Base-by-base conservation (phyloP, 2,113 vertebrate species). In the Terrapene triunguis region DNA sequence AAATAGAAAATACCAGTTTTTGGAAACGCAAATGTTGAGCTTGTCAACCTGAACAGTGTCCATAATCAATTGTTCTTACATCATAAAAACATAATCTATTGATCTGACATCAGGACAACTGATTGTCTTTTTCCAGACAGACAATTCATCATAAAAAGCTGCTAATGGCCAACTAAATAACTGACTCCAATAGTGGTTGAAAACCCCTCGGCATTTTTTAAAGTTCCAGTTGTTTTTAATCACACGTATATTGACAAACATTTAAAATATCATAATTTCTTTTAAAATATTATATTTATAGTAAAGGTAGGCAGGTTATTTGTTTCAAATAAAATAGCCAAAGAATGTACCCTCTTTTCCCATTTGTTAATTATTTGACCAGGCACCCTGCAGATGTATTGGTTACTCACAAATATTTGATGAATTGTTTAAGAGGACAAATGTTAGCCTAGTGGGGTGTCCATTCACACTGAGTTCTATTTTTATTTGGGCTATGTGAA, bases 71-170 rank as follows among this genome's bases (percentile, higher is more conserved):
- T 89, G 12, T 57, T 89, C 27, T 88, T 89, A 44, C 10, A 78
- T 38, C 22, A 42, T 32, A n/a, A 24, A 80, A 2, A 51, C 80
- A 85, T 59, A 72, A 84, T 16, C 29, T 89, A 42, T 17, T 87
- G 53, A 51, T 1, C 0, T 0, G 0, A 57, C 4, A 35, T 2
- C 25, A 72, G 29, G 12, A 83, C 25, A 29, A 25, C 13, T 38
- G 53, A 16, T 59, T 54, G 1, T 7, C 4, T 21, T 9, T 94
- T 92, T 69, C n/a, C 38, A 81, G 44, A 51, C 62, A 82, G 38
- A 53, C 4, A 84, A 95, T 4, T 0, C 1, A 88, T 48, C 35
- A 51, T 6, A 80, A n/a, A 80, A 10, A 87, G n/a, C 0, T 38
- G 82, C 90, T 92, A 72, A 6, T 9, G 76, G 59, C 51, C 48